phyloP scores from a whole-genome alignment of 1,140 invertebrate genomes.

The Drosophila ironensis region DNA sequence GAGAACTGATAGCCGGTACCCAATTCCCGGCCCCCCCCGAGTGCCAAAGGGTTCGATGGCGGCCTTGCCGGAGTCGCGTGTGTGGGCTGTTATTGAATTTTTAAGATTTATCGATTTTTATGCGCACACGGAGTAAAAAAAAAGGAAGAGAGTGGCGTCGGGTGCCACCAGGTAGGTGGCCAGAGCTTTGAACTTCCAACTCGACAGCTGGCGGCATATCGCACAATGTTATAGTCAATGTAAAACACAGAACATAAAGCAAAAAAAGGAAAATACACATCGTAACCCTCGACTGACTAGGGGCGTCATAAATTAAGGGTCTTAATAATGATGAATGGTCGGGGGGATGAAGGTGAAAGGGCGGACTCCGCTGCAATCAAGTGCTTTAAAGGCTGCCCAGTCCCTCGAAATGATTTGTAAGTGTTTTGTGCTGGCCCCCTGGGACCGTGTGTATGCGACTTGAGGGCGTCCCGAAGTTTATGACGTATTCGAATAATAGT shows the following conservation, averaged over 20 bases:
- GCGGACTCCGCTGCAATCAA: slow-evolving; percentile 10
- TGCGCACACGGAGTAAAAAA: slow-evolving; percentile 50
- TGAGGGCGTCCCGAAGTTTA: slow-evolving; percentile 5
- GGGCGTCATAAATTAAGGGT: slow-evolving; percentile 70
- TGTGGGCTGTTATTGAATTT: slow-evolving; percentile 73
- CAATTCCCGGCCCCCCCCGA: neutral
- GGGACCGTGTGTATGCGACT: neutral
- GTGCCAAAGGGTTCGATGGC: slow-evolving; percentile 20
- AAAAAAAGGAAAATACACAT: slow-evolving; percentile 37
- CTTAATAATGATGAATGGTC: slow-evolving; percentile 74
- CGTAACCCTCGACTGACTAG: slow-evolving; percentile 54
- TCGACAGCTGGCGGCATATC: slow-evolving; percentile 59
- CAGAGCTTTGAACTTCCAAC: slow-evolving; percentile 61
- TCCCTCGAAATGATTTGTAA: slow-evolving; percentile 33
- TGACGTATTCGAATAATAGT: slow-evolving; percentile 34
- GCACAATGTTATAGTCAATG: slow-evolving; percentile 70
- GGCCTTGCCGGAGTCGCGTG: slow-evolving; percentile 53
- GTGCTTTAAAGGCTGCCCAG: slow-evolving; percentile 28
- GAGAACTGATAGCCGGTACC: slow-evolving; percentile 27
- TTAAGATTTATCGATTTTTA: slow-evolving; percentile 78
- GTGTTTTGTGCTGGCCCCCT: neutral
- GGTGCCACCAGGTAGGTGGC: slow-evolving; percentile 35
- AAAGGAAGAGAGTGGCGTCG: neutral
- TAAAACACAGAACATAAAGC: slow-evolving; percentile 72
- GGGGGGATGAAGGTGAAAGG: neutral